Base-by-base conservation (phyloP, 2,797 vertebrate species). In the Naso thynnoides region DNA sequence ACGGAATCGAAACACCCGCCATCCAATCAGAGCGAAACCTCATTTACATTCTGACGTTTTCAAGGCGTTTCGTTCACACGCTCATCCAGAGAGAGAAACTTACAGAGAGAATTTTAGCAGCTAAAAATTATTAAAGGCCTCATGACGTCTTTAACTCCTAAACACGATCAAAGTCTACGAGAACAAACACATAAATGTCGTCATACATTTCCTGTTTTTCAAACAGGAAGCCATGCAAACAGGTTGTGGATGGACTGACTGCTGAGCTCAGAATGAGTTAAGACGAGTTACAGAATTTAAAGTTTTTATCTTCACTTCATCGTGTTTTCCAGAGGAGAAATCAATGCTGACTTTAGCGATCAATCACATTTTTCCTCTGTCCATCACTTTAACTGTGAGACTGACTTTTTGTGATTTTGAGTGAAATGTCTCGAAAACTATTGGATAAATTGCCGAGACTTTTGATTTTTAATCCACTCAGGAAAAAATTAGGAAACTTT, bases 21-120 rank as follows among this genome's bases (percentile, higher is more conserved):
- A 64, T 69, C 79, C 82, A 85, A 70, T 87, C 79, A 78, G 44
- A 80, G 27, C 47, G 1, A 14, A 67, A 6, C 2, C 31, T 70
- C 73, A 58, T 85, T 71, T 77, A 36, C 76, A 64, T 61, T 53
- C 36, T n/a, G 1, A 44, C 0, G 7, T n/a, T 29, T 71, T 53
- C 15, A 29, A 31, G 26, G 6, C 2, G 27, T n/a, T 56, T 7
- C 0, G 26, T 67, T 67, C 38, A 13, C 23, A 26, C 39, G 2
- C 3, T 47, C 1, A 13, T 39, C 23, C 6, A 70, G 18, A 36
- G 15, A 29, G 14, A 36, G 10, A 53, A 16, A 21, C 41, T 23
- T 19, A 29, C 29, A 2, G 2, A 18, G 42, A 54, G 11, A 14
- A 1, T 2, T 38, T 5, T 14, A 45, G 19, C 39, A 15, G 44